These are phyloP conservation scores for Tetraneura akinire DNA, from an alignment of 1,140 invertebrate species.

Conservation along the genomic window DNA sequence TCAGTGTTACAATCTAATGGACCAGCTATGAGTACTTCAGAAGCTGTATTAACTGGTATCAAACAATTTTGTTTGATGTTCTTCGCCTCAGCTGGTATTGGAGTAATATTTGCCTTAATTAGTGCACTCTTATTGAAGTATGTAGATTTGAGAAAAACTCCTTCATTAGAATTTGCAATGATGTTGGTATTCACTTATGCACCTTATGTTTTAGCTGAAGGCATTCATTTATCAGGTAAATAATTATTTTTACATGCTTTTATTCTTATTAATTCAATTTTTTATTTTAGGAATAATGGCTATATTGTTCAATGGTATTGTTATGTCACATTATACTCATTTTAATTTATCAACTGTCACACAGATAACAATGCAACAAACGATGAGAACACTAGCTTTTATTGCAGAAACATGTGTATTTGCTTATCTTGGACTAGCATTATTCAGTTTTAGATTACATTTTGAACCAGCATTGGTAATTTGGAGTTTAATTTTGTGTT, in stretches of 20 bases:
- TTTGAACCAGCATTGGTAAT: slow-evolving; percentile 81
- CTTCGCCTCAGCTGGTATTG: slow-evolving; percentile 96
- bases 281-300: slow-evolving; percentile 91
- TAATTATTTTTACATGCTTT: slow-evolving; percentile 3
- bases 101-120: slow-evolving; percentile 90
- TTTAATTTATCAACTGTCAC: slow-evolving; percentile 97
- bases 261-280: slow-evolving; percentile 17
- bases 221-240: slow-evolving; percentile 89
- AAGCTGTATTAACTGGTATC: slow-evolving; percentile 86
- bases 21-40: slow-evolving; percentile 72
- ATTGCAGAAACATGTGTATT: slow-evolving; percentile 99
- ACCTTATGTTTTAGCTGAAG: slow-evolving; percentile 96
- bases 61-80: slow-evolving; percentile 96
- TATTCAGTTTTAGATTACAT: slow-evolving; percentile 91
- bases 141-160: slow-evolving; percentile 94
- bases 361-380: slow-evolving; percentile 99
- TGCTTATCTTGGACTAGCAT: slow-evolving; percentile 96
- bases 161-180: slow-evolving; percentile 96
- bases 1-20: slow-evolving; percentile 79
- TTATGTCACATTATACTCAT: slow-evolving; percentile 99
- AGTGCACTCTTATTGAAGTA: slow-evolving; percentile 94
- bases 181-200: slow-evolving; percentile 98
- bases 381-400: slow-evolving; percentile 95
- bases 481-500: slow-evolving; percentile 90
- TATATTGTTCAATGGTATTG: slow-evolving; percentile 97